Conservation (phyloP, 2,113 vertebrate genomes). For the Nannospalax galili region DNA sequence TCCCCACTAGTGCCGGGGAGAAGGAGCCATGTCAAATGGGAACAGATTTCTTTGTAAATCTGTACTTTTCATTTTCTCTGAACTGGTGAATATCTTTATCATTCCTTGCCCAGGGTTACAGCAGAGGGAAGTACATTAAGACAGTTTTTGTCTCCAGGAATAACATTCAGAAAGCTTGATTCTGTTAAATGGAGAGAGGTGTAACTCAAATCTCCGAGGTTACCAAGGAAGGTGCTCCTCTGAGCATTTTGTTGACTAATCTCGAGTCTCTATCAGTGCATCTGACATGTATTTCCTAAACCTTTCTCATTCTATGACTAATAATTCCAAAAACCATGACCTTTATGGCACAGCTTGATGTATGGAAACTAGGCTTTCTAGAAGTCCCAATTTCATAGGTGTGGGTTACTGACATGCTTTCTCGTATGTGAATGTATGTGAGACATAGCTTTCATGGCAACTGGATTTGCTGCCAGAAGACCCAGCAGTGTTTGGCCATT, state of each 20-base stretch:
- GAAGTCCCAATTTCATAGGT: conserved; percentile 31
- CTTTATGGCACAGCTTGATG: conserved; percentile 49
- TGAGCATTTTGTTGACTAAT: conserved; percentile 51
- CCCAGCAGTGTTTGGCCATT: background rate
- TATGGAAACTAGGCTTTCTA: conserved; percentile 28
- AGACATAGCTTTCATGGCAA: background rate
- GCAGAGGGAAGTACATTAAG: conserved; percentile 60
- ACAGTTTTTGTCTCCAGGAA: conserved; percentile 66
- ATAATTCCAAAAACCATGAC: conserved; percentile 42
- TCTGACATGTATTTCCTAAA: conserved; percentile 40
- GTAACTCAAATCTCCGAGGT: conserved; percentile 64
- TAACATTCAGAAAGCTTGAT: conserved; percentile 62
- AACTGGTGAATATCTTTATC: conserved; percentile 54
- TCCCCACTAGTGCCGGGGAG: conserved; percentile 47
- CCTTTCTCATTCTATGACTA: conserved; percentile 51
- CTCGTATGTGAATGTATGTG: conserved; percentile 21
- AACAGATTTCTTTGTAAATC: conserved; percentile 70
- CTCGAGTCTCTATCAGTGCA: conserved; percentile 35
- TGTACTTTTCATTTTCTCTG: conserved; percentile 68
- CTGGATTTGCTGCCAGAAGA: conserved; percentile 52
- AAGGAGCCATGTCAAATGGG: conserved; percentile 65
- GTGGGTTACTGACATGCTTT: background rate
- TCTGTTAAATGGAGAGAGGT: conserved; percentile 58
- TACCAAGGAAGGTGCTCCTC: conserved; percentile 35
- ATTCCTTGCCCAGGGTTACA: conserved; percentile 42